Evolutionary conservation across 2,113 vertebrate species (phyloP), one percentile per base, ranked within the genome.

Genomic region (Burhinus bistriatus): DNA sequence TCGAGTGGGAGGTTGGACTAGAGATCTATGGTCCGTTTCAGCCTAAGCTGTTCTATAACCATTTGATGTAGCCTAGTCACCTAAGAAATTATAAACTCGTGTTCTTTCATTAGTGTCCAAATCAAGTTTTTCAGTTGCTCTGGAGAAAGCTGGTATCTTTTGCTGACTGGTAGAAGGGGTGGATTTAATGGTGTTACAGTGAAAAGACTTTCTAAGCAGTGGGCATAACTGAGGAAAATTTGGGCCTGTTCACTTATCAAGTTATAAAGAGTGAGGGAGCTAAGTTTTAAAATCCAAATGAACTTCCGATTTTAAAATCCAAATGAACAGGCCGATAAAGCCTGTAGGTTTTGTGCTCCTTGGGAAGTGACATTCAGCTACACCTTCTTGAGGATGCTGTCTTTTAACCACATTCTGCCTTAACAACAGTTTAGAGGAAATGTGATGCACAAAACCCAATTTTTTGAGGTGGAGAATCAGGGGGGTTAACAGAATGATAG

Each of bases 1-100:
- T 70, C 0, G 1, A 21, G 57, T 0, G 0, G 29, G 38, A 85
- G n/a, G 12, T 27, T 55, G 40, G 52, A 34, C 29, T 38, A 20
- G 29, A 76, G 14, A 22, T 22, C 7, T 68, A 21, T 30, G 27
- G 14, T 70, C 30, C 19, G 2, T 51, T 77, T 80, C 47, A 59
- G 49, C 19, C 26, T n/a, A 21, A 86, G 29, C 21, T 86, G 12
- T 68, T 79, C 57, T 68, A 0, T 15, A 38, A 9, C 73, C 4
- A 44, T 30, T 42, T 61, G 40, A 20, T 5, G 2, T 58, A 65
- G 4, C 21, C 30, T 1, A 3, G 9, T 71, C 42, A 83, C 20
- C 40, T 76, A 34, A 51, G 12, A 44, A 92, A 47, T 52, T 1
- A 57, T 10, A 73, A 90, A 40, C 3, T 66, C 1, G 1, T 59